These are phyloP conservation scores for Trichosurus vulpecula DNA, from an alignment of 2,797 vertebrate species.

Conservation along the genomic window DNA sequence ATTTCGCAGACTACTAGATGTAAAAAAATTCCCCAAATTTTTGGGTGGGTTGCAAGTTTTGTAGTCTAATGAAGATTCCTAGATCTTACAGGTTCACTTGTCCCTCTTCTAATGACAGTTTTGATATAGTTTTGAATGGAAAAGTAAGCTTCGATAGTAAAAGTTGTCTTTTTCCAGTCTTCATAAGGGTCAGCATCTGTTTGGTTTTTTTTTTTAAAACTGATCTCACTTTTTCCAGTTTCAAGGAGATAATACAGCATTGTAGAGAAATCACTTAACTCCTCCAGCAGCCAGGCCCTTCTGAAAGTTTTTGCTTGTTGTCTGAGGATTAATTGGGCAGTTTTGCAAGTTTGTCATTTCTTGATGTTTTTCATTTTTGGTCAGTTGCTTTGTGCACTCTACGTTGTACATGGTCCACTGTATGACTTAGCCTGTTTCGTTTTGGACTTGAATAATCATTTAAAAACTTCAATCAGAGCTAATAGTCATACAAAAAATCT, in stretches of 20 bases:
- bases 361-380: not conserved
- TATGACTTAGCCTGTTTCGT: not conserved
- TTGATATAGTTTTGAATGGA: not conserved
- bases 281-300: too few species aligned
- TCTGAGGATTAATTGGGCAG: not conserved
- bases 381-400: not conserved
- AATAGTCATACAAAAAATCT: not conserved
- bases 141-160: not conserved
- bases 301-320: not conserved
- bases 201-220: not conserved
- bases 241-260: not conserved
- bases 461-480: not conserved
- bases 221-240: not conserved
- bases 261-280: not conserved
- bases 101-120: not conserved
- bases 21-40: not conserved
- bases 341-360: not conserved
- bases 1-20: not conserved
- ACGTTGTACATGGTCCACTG: not conserved
- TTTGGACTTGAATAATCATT: not conserved
- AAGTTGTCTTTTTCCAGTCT: not conserved
- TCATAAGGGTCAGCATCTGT: not conserved
- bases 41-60: not conserved
- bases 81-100: not conserved
- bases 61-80: not conserved